Evolutionary conservation across 2,797 vertebrate genomes (phyloP), one percentile per base, ranked within the genome.

Genomic region (Cryptoblepharus egeriae): DNA sequence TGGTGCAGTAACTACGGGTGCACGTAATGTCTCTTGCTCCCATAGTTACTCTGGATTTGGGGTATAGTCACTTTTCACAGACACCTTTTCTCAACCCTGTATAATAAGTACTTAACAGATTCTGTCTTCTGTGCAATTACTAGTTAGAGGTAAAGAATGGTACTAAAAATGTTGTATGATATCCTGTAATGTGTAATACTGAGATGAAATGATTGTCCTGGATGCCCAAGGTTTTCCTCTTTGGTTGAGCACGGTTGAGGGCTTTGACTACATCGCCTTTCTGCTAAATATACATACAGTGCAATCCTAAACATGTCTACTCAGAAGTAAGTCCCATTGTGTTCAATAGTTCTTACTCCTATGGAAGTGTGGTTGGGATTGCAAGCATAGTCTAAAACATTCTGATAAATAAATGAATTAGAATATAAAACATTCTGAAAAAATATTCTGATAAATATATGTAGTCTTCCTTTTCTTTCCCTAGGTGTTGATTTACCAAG

Each of bases 401-500:
- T n/a, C n/a, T n/a, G n/a, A n/a, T n/a, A n/a, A n/a, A n/a, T n/a
- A n/a, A n/a, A n/a, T n/a, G n/a, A n/a, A n/a, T n/a, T n/a, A n/a
- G n/a, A n/a, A n/a, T n/a, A n/a, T n/a, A n/a, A n/a, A n/a, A n/a
- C n/a, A n/a, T n/a, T n/a, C n/a, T n/a, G n/a, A n/a, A n/a, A n/a
- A n/a, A n/a, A n/a, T n/a, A n/a, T n/a, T n/a, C 79, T 81, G 49
- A 42, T 73, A 81, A 3, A 80, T 87, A 77, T 82, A 81, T n/a
- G 71, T 83, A 87, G 18, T 22, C 13, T 71, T 83, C 32, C 75
- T 88, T 13, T 73, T 68, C 16, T 71, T 77, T 90, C 30, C 67
- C 26, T 87, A 97, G 96, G 92, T 70, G 77, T 89, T 83, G 93
- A 95, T 73, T 89, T 95, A 80, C 86, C 85, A 1, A 93, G 88